Conservation (phyloP, 2,888 invertebrate genomes). For the Archips crataeganus region DNA sequence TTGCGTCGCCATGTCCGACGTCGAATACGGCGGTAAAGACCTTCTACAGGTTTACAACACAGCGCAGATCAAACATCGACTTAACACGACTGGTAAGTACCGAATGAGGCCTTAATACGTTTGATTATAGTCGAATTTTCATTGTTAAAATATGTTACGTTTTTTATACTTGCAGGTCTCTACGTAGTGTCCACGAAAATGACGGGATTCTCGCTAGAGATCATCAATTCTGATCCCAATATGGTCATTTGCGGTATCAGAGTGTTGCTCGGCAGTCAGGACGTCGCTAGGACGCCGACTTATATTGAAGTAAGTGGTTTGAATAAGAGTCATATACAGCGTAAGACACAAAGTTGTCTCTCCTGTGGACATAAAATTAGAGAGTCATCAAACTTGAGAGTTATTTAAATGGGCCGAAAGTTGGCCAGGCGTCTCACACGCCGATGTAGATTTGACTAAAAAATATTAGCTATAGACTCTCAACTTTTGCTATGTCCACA, state of each 20-base stretch:
- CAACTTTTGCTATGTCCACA: too few relatives aligned
- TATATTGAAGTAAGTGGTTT: slow-evolving; percentile 87
- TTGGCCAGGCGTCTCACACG: too few relatives aligned
- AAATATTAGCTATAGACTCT: too few relatives aligned
- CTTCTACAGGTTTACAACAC: slow-evolving; percentile 97
- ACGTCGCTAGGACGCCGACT: slow-evolving; percentile 91
- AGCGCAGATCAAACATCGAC: slow-evolving; percentile 95
- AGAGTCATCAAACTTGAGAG: too few relatives aligned
- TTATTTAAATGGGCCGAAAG: too few relatives aligned
- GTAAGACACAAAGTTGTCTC: too few relatives aligned
- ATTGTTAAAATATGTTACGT: too few relatives aligned
- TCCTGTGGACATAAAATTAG: too few relatives aligned
- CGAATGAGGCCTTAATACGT: too few relatives aligned
- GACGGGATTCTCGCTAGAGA: slow-evolving; percentile 95
- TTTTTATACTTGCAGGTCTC: slow-evolving; percentile 86
- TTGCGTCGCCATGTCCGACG: slow-evolving; percentile 95
- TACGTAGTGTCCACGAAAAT: slow-evolving; percentile 97
- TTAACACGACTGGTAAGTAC: slow-evolving; percentile 88
- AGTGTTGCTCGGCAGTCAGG: slow-evolving; percentile 94
- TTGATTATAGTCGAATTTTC: too few relatives aligned
- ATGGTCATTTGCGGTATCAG: slow-evolving; percentile 96
- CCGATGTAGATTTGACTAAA: too few relatives aligned
- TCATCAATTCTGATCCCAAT: slow-evolving; percentile 94
- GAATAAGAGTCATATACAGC: too few relatives aligned
- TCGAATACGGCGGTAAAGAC: slow-evolving; percentile 98